phyloP scores from a whole-genome alignment of 1,140 invertebrate genomes.

The Macrocentrus cingulum region DNA sequence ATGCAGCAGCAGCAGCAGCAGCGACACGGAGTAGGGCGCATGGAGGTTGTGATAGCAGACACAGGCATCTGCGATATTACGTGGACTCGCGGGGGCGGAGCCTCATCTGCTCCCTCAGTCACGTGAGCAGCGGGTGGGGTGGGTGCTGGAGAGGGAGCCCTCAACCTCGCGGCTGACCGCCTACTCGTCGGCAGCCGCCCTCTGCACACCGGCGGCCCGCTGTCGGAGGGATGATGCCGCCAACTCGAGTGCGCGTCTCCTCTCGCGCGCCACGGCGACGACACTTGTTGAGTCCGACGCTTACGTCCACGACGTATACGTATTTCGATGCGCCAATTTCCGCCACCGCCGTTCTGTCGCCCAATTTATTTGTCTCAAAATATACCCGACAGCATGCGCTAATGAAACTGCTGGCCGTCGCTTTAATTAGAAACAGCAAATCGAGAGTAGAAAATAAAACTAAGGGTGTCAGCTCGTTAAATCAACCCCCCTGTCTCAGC shows the following conservation, averaged over 20 bases:
- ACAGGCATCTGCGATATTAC: slow-evolving; percentile 22
- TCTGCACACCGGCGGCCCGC: slow-evolving; percentile 16
- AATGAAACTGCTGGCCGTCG: too few relatives aligned
- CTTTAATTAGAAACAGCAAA: slow-evolving; percentile 11
- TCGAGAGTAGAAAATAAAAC: slow-evolving; percentile 37
- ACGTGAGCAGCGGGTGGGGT: slow-evolving; percentile 45
- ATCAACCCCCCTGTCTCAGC: slow-evolving; percentile 41
- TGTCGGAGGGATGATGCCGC: too few relatives aligned
- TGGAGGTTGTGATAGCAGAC: slow-evolving; percentile 1
- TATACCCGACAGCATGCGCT: too few relatives aligned
- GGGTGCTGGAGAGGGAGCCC: slow-evolving; percentile 32
- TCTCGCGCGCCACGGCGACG: too few relatives aligned
- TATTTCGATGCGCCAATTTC: too few relatives aligned
- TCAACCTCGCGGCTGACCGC: slow-evolving; percentile 32
- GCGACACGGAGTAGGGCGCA: slow-evolving; percentile 6
- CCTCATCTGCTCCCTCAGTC: slow-evolving; percentile 38
- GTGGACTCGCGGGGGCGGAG: slow-evolving; percentile 53
- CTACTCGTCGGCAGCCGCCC: slow-evolving; percentile 24
- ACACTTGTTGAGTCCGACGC: slow-evolving; percentile 12
- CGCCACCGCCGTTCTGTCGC: neutral
- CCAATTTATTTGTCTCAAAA: neutral
- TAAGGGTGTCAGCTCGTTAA: slow-evolving; percentile 40
- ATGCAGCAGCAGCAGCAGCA: neutral
- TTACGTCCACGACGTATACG: too few relatives aligned
- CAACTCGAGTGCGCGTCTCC: too few relatives aligned